Percentiles rank a stretch among this genome's conserved stretches.
phyloP scores from a whole-genome alignment of 2,888 invertebrate species.

The Caenorhabditis plicata region DNA sequence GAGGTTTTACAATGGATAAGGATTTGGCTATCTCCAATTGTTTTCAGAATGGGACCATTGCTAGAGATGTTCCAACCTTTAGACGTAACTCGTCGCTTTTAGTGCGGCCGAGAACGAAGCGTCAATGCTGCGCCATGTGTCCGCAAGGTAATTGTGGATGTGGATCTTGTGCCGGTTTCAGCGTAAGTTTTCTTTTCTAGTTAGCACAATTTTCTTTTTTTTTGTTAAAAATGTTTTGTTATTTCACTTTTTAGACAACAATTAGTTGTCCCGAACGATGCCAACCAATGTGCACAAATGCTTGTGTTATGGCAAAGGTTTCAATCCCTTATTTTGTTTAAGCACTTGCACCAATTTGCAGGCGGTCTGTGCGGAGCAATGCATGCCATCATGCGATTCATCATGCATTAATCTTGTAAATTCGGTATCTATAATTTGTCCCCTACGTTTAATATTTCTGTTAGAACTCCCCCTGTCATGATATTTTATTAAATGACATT shows the following conservation, averaged over 20 bases:
- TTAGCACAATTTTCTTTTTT: not conserved
- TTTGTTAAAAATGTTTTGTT: constrained; percentile 1
- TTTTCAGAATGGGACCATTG: constrained; percentile 7
- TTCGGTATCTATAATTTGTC: constrained; percentile 10
- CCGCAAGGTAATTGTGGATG: constrained; percentile 40
- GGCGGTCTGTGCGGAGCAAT: constrained; percentile 28
- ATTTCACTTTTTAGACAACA: not conserved
- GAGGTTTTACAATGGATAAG: too few relatives aligned
- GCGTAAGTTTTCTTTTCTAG: too few relatives aligned
- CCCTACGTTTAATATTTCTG: not conserved
- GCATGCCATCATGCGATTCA: constrained; percentile 34
- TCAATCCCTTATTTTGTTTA: constrained; percentile 1
- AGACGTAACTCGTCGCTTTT: constrained; percentile 12
- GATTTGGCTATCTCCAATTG: not conserved
- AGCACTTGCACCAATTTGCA: constrained; percentile 10
- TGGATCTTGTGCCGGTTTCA: constrained; percentile 39
- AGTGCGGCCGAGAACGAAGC: constrained; percentile 31
- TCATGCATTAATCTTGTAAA: constrained; percentile 32
- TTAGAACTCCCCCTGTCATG: too few relatives aligned
- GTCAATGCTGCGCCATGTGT: constrained; percentile 54
- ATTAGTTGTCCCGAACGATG: constrained; percentile 40
- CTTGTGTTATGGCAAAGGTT: constrained; percentile 40
- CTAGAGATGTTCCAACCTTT: constrained; percentile 3
- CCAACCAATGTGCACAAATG: constrained; percentile 47
- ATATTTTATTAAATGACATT: not conserved